These are phyloP conservation scores for Synodontis membranacea DNA, from an alignment of 2,113 vertebrate genomes.

Conservation along the genomic window DNA sequence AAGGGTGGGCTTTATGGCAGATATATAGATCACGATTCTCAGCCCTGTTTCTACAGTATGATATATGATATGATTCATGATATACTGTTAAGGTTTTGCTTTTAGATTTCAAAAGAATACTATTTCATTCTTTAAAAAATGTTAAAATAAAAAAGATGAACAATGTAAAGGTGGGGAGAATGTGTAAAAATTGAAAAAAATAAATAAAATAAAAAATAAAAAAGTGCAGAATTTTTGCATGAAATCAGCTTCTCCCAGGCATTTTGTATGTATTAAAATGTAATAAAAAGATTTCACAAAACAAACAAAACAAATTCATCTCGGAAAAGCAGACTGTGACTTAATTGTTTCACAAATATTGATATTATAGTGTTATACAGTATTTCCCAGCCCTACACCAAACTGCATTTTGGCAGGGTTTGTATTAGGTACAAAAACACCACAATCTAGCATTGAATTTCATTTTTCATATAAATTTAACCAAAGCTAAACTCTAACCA, in stretches of 20 bases:
- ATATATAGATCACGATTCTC: neutral
- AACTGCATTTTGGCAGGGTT: neutral
- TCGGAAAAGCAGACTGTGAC: neutral
- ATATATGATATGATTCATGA: neutral
- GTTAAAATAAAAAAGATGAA: neutral
- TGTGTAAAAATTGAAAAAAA: neutral
- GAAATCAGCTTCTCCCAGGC: neutral
- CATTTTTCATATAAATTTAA: neutral
- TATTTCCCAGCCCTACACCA: neutral
- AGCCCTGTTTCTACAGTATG: neutral
- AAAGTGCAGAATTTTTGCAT: neutral
- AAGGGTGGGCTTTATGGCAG: neutral
- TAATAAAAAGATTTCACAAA: neutral
- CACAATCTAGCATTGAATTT: neutral
- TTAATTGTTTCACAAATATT: neutral
- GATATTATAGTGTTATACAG: neutral
- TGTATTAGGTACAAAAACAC: neutral
- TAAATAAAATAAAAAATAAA: neutral
- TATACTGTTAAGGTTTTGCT: neutral
- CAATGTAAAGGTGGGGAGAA: neutral
- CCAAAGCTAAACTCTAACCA: no score
- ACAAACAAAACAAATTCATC: no score
- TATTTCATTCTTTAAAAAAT: neutral
- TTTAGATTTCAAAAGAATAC: no score
- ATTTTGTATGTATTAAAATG: neutral